Base-by-base conservation (phyloP, 2,888 invertebrate species). In the Terebella lapidaria region DNA sequence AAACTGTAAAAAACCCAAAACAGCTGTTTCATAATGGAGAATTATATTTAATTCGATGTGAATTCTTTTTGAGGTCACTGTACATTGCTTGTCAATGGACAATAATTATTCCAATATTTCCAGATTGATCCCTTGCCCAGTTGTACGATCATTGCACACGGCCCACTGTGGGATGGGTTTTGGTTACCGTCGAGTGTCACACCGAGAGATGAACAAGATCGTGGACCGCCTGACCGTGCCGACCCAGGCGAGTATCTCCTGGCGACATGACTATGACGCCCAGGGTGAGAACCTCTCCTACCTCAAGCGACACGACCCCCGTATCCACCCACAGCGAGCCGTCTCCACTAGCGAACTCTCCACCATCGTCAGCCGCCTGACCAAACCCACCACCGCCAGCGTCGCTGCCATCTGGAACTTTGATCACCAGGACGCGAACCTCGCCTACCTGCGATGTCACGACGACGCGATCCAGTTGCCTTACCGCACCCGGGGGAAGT, bases 291-390 rank as follows among this genome's bases (percentile, higher is more conserved):
- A 63, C 46, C 52, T 63, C n/a, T 22, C 20, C 2, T 45, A 54
- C 47, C 54, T 59, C 3, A 51, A 54, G 30, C 45, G 22, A 2
- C 29, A 22, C 5, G 58, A 63, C 35, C 63, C 63, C 1, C 4
- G 27, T n/a, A 28, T 60, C 22, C 58, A 55, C n/a, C 51, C 52
- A 5, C 61, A 63, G 29, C 65, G 70, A 58, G 63, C 64, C 35
- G 71, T 72, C 15, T 63, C 65, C 5, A 42, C 55, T 0, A 63
- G 67, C 1, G 64, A 73, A 53, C 55, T 76, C 64, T 59, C 68
- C 30, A 66, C 68, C 2, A 74, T 75, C 29, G 70, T 75, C 18
- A 59, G 62, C 1, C 62, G 75, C 15, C 68, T 76, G 15, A 71
- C 67, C 3, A 61, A 68, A 20, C 69, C 74, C 42, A 76, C 75